Conservation (phyloP, 2,113 vertebrate species). For the Phyllostomus discolor region DNA sequence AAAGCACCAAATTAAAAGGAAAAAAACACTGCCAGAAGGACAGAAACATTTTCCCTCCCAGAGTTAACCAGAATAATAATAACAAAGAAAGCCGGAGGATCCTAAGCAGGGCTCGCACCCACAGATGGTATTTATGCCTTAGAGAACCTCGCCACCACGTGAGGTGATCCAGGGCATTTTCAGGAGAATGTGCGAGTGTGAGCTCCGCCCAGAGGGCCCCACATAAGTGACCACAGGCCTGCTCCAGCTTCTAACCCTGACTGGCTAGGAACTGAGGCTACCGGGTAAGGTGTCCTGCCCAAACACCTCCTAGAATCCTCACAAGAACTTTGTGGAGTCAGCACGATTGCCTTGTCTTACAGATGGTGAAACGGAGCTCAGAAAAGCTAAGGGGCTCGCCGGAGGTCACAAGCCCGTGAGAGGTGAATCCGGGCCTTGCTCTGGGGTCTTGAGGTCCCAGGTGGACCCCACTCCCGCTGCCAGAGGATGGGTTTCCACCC, state of each 20-base stretch:
- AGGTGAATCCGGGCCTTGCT: not conserved
- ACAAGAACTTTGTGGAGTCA: not conserved
- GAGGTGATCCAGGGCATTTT: not conserved
- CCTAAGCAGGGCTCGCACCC: not conserved
- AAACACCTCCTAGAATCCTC: not conserved
- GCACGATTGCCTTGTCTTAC: not conserved
- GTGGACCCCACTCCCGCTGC: not conserved
- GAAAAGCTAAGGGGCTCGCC: not conserved
- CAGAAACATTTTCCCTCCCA: not conserved
- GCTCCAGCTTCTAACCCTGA: not conserved
- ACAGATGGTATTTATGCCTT: not conserved
- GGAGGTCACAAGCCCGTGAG: not conserved
- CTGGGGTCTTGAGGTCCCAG: not conserved
- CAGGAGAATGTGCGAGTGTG: not conserved
- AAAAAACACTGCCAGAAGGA: not conserved
- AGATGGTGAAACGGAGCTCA: not conserved
- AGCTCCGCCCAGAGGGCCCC: not conserved
- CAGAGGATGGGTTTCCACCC: not conserved
- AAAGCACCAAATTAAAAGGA: not conserved
- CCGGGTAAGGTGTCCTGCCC: not conserved
- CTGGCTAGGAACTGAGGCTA: not conserved
- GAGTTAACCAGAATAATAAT: conserved; percentile 19
- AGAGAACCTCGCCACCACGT: not conserved
- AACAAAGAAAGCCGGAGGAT: not conserved
- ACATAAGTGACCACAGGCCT: not conserved